A percentile compares a stretch with the other conserved stretches of the same genome.
Evolutionary conservation across 2,797 vertebrate species (phyloP).

Genomic region (Anguilla pacifica): DNA sequence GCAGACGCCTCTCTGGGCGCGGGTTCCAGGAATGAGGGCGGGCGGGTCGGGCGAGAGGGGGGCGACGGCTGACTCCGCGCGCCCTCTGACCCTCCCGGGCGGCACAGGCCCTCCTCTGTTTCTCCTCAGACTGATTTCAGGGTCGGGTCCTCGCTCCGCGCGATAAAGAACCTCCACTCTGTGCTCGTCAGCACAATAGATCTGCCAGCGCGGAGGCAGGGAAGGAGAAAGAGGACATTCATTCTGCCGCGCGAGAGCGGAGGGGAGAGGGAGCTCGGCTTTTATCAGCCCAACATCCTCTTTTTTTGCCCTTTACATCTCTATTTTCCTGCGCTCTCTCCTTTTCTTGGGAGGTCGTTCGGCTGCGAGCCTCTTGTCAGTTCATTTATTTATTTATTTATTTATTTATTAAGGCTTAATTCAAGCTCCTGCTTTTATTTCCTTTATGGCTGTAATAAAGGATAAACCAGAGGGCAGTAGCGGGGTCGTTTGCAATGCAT

Average conservation of each 20-base stretch:
- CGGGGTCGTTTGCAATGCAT: slow-evolving; percentile 3
- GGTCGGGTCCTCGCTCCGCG: slow-evolving; percentile 69
- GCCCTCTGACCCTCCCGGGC: slow-evolving; percentile 76
- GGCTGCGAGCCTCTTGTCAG: background rate
- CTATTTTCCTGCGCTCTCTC: slow-evolving; percentile 15
- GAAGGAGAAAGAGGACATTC: slow-evolving; percentile 70
- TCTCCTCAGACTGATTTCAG: slow-evolving; percentile 77
- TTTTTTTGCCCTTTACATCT: slow-evolving; percentile 50
- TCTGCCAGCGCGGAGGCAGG: slow-evolving; percentile 45
- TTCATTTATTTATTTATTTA: slow-evolving; percentile 21
- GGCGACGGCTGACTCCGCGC: slow-evolving; percentile 72
- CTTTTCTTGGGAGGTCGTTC: slow-evolving; percentile 9
- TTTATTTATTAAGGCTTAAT: background rate
- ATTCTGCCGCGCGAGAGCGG: slow-evolving; percentile 44
- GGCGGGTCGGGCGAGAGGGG: slow-evolving; percentile 53
- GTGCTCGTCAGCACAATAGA: slow-evolving; percentile 64
- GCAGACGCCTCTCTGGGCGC: slow-evolving; percentile 77
- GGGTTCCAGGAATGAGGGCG: slow-evolving; percentile 70
- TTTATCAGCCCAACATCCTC: slow-evolving; percentile 41
- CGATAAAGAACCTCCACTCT: slow-evolving; percentile 58
- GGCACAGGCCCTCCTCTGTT: slow-evolving; percentile 81
- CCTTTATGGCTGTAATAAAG: slow-evolving; percentile 16
- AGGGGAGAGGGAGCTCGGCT: slow-evolving; percentile 44
- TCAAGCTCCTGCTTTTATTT: slow-evolving; percentile 11
- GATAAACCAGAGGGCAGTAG: background rate